A percentile compares a stretch with the other conserved stretches of the same genome.
Evolutionary conservation across 2,888 invertebrate genomes (phyloP).

Genomic region (Pilophorus perplexus): DNA sequence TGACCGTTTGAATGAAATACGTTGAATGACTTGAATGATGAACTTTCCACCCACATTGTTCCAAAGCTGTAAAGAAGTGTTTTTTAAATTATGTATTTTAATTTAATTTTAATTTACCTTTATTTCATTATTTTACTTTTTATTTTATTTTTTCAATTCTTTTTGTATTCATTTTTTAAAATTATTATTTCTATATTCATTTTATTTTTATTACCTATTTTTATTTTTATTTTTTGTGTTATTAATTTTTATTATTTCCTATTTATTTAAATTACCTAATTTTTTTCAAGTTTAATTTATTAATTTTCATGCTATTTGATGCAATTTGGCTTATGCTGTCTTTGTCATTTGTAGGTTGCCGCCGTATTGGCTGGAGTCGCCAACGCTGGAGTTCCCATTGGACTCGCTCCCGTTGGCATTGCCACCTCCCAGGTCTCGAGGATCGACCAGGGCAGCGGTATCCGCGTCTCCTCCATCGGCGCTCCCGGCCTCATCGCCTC

Average conservation of each 20-base stretch:
- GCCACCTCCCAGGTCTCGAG: slow-evolving; percentile 35
- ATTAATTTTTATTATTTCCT: not conserved
- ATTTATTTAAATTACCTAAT: not conserved
- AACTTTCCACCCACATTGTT: too few species aligned
- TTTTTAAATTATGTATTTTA: too few species aligned
- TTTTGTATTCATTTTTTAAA: not conserved
- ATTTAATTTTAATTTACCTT: too few species aligned
- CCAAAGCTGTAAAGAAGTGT: too few species aligned
- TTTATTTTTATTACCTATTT: not conserved
- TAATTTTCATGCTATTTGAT: not conserved
- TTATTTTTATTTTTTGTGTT: not conserved
- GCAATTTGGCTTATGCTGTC: not conserved
- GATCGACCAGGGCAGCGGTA: slow-evolving; percentile 22
- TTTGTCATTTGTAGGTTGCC: slow-evolving; percentile 12
- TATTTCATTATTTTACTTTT: not conserved
- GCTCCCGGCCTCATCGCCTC: slow-evolving; percentile 20
- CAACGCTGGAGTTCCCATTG: slow-evolving; percentile 20
- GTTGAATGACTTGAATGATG: too few species aligned
- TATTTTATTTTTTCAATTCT: not conserved
- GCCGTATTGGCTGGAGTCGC: slow-evolving; percentile 26
- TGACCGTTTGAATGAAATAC: too few species aligned
- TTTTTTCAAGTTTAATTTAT: not conserved
- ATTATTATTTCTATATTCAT: not conserved
- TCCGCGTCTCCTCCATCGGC: slow-evolving; percentile 24
- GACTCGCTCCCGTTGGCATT: slow-evolving; percentile 7